Conservation (phyloP, 2,888 invertebrate species). For the Xestia sexstrigata region DNA sequence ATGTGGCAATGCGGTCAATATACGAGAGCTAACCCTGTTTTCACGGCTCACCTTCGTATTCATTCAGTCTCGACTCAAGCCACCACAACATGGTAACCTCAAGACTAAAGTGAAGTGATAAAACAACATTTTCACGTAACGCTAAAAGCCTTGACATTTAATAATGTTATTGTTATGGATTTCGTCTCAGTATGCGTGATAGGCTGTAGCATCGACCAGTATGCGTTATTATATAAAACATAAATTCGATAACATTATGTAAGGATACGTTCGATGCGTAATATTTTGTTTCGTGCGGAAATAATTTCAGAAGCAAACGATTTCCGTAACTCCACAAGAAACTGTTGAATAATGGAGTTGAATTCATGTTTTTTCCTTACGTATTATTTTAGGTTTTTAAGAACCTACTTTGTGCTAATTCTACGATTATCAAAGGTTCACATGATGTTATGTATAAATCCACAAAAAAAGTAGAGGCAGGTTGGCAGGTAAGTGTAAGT, state of each 20-base stretch:
- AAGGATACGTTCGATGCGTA: slow-evolving; percentile 37
- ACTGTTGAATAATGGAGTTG: slow-evolving; percentile 29
- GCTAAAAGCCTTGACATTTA: slow-evolving; percentile 70
- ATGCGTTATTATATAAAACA: slow-evolving; percentile 51
- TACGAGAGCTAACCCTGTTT: slow-evolving; percentile 39
- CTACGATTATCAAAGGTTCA: background rate
- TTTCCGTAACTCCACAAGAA: slow-evolving; percentile 48
- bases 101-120: slow-evolving; percentile 49
- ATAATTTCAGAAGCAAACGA: slow-evolving; percentile 46
- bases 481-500: background rate
- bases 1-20: slow-evolving; percentile 29
- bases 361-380: slow-evolving; percentile 9
- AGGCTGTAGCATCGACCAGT: slow-evolving; percentile 35
- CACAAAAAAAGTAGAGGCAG: background rate
- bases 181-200: slow-evolving; percentile 43
- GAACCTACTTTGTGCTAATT: background rate
- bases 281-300: slow-evolving; percentile 58
- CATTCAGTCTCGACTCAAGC: slow-evolving; percentile 37
- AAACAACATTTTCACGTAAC: slow-evolving; percentile 64
- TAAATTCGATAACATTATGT: slow-evolving; percentile 54
- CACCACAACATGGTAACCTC: slow-evolving; percentile 44
- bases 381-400: slow-evolving; percentile 3
- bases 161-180: slow-evolving; percentile 62
- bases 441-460: background rate
- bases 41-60: slow-evolving; percentile 40